Evolutionary conservation across 1,140 invertebrate species (phyloP).

Genomic region (Oncopodura yosiiana): DNA sequence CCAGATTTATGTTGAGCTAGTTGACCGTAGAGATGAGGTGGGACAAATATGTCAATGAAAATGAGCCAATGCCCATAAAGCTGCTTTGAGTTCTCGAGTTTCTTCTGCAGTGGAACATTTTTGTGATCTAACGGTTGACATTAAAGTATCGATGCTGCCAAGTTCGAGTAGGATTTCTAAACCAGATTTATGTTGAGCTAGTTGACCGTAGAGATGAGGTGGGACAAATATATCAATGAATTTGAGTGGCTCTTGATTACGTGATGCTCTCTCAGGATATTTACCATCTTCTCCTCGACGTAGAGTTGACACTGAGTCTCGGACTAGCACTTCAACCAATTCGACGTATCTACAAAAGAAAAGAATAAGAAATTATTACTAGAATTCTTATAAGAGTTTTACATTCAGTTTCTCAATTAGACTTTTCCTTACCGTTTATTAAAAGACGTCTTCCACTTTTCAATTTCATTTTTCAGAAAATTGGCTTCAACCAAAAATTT

Average conservation of each 20-base stretch:
- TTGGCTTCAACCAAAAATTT: conserved; percentile 55
- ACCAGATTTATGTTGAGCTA: conserved; percentile 66
- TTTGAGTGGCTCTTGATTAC: conserved; percentile 25
- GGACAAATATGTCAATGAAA: conserved; percentile 54
- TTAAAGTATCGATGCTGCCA: conserved; percentile 29
- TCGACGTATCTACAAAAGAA: conserved; percentile 61
- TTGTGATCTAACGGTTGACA: conserved; percentile 36
- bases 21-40: conserved; percentile 81
- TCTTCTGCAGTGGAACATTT: conserved; percentile 52
- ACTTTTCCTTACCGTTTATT: conserved; percentile 49
- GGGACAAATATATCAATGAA: conserved; percentile 56
- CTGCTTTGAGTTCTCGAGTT: conserved; percentile 68
- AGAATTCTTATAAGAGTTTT: background rate
- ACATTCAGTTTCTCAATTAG: background rate
- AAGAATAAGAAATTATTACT: conserved; percentile 3
- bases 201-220: conserved; percentile 78
- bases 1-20: conserved; percentile 67
- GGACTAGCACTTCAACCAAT: conserved; percentile 74
- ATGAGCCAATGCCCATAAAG: conserved; percentile 81
- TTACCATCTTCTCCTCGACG: conserved; percentile 68
- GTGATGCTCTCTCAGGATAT: conserved; percentile 54
- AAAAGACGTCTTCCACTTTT: conserved; percentile 62
- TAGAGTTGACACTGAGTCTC: conserved; percentile 75
- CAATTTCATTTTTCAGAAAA: conserved; percentile 60
- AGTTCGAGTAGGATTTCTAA: conserved; percentile 52